A percentile compares a stretch with the other conserved stretches of the same genome.
Evolutionary conservation across 2,113 vertebrate species (phyloP).

Genomic region (Azemiops feae): DNA sequence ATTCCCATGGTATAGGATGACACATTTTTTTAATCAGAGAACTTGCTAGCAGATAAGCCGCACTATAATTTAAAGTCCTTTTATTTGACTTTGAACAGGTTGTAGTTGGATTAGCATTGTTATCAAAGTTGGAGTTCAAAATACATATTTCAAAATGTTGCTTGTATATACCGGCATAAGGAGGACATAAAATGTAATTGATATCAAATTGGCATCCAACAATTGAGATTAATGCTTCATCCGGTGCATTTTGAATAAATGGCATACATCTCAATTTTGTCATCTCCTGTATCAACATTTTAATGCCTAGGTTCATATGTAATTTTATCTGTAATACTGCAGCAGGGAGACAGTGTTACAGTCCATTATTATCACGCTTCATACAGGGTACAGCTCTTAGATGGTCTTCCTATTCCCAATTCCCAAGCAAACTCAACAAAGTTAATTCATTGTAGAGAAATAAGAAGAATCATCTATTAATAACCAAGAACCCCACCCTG

Average conservation of each 20-base stretch:
- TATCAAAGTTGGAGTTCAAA: not conserved
- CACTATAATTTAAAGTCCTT: not conserved
- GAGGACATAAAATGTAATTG: not conserved
- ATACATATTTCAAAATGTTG: not conserved
- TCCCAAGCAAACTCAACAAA: not conserved
- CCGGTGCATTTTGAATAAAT: not conserved
- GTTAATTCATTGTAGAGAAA: not conserved
- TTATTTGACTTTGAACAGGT: not conserved
- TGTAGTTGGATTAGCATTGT: not conserved
- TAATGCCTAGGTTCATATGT: not conserved
- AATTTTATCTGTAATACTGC: not conserved
- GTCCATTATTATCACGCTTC: not conserved
- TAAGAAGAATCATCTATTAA: not conserved
- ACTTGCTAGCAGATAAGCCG: fast-evolving
- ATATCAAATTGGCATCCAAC: not conserved
- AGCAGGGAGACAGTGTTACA: not conserved
- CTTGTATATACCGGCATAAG: not conserved
- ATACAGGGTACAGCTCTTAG: not conserved
- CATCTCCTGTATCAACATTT: not conserved
- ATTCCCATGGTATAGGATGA: fast-evolving
- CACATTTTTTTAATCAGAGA: not conserved
- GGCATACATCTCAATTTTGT: not conserved
- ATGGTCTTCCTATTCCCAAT: not conserved
- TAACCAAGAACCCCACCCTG: not conserved
- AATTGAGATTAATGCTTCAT: not conserved